Percentiles rank a stretch among this genome's conserved stretches.
Evolutionary conservation across 2,113 vertebrate genomes (phyloP).

Genomic region (Parus major): DNA sequence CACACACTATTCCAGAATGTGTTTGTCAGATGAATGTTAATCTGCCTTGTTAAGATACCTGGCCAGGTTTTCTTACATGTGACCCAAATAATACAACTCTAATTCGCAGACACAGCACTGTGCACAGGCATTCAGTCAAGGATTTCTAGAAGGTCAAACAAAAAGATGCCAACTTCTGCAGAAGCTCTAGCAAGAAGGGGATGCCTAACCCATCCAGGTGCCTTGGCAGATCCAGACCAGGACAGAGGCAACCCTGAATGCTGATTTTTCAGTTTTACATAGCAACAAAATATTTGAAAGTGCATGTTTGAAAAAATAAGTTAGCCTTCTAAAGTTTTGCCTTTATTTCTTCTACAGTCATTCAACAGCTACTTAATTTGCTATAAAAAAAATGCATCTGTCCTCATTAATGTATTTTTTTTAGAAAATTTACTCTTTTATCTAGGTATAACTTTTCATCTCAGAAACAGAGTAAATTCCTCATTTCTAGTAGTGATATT

Average conservation of each 20-base stretch:
- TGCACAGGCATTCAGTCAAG: not conserved
- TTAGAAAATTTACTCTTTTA: not conserved
- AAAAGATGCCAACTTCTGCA: not conserved
- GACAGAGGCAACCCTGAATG: not conserved
- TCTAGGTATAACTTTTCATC: slow-evolving; percentile 6
- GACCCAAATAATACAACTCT: not conserved
- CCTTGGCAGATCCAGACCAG: not conserved
- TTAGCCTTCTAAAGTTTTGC: not conserved
- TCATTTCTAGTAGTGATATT: not conserved
- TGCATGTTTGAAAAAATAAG: not conserved
- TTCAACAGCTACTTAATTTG: not conserved
- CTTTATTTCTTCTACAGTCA: not conserved
- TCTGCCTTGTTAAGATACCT: slow-evolving; percentile 29
- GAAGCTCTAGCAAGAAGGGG: not conserved
- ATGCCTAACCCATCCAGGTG: not conserved
- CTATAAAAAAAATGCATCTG: not conserved
- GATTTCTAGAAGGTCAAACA: slow-evolving; percentile 11
- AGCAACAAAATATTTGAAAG: not conserved
- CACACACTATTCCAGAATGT: slow-evolving; percentile 22
- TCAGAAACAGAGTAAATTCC: not conserved
- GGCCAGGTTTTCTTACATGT: not conserved
- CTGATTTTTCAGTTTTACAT: not conserved
- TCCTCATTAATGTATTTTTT: not conserved
- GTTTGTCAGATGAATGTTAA: slow-evolving; percentile 37
- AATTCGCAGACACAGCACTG: not conserved